phyloP scores from a whole-genome alignment of 1,140 invertebrate species.

The Telenomus remus region DNA sequence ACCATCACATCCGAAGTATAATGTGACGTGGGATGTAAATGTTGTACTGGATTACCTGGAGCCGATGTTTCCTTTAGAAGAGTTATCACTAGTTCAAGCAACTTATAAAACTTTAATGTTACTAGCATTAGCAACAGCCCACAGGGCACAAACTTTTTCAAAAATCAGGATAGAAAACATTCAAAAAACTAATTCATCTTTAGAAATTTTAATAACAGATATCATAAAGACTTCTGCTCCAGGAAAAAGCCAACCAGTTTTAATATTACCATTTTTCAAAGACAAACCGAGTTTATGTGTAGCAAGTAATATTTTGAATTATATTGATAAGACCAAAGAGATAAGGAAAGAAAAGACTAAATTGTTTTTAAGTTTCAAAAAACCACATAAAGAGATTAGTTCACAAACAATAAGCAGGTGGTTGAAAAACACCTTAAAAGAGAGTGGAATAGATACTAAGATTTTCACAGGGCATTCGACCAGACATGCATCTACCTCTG shows the following conservation, averaged over 20 bases:
- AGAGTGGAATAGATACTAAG: no score
- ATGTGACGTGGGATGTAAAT: constrained; percentile 37
- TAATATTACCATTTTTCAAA: constrained; percentile 5
- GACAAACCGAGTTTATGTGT: constrained; percentile 12
- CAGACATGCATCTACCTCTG: no score
- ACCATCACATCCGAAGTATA: constrained; percentile 32
- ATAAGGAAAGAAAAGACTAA: no score
- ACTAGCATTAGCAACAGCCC: constrained; percentile 49
- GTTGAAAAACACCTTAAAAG: no score
- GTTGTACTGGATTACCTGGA: constrained; percentile 27
- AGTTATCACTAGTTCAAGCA: constrained; percentile 10
- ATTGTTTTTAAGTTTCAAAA: no score
- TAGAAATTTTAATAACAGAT: constrained; percentile 33
- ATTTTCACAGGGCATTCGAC: no score
- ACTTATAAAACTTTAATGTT: constrained; percentile 40
- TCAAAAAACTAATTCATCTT: not conserved
- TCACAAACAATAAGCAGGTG: no score
- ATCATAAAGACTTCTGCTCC: constrained; percentile 22
- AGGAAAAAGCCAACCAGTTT: constrained; percentile 1
- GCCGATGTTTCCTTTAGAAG: constrained; percentile 9
- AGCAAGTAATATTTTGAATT: no score
- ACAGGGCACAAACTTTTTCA: constrained; percentile 47
- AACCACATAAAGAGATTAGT: no score
- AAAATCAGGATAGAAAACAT: constrained; percentile 41
- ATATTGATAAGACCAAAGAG: no score